A percentile compares a stretch with the other conserved stretches of the same genome.
Evolutionary conservation across 2,113 vertebrate species (phyloP).

Genomic region (Hippoglossus stenolepis): DNA sequence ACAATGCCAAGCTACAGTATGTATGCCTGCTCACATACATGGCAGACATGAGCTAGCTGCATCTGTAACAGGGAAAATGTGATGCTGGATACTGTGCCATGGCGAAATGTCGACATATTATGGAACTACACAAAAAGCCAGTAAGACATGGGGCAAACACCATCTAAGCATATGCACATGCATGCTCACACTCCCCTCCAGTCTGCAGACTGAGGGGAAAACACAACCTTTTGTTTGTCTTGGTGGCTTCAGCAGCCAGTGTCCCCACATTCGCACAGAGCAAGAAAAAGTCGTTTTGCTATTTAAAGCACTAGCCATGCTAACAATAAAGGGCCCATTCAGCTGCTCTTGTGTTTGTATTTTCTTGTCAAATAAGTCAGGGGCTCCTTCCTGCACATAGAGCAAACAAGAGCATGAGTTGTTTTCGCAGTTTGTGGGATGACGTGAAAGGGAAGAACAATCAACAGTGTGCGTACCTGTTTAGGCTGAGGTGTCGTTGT

Average conservation of each 20-base stretch:
- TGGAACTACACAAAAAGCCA: slow-evolving; percentile 55
- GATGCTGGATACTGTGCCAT: slow-evolving; percentile 50
- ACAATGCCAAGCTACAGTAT: slow-evolving; percentile 51
- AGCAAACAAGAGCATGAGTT: slow-evolving; percentile 61
- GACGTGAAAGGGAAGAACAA: slow-evolving; percentile 53
- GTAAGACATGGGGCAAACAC: slow-evolving; percentile 35
- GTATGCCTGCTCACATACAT: slow-evolving; percentile 69
- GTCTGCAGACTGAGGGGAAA: slow-evolving; percentile 63
- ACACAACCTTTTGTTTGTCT: slow-evolving; percentile 70
- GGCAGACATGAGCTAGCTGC: slow-evolving; percentile 59
- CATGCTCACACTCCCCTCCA: slow-evolving; percentile 36
- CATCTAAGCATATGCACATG: slow-evolving; percentile 44
- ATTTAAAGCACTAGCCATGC: slow-evolving; percentile 61
- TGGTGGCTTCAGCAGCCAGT: slow-evolving; percentile 56
- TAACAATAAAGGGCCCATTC: slow-evolving; percentile 64
- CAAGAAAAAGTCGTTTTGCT: slow-evolving; percentile 51
- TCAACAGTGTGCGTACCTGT: slow-evolving; percentile 57
- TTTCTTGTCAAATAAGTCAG: slow-evolving; percentile 60
- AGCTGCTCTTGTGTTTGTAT: slow-evolving; percentile 42
- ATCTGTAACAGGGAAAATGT: slow-evolving; percentile 72
- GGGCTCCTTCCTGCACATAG: slow-evolving; percentile 43
- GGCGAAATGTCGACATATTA: slow-evolving; percentile 38
- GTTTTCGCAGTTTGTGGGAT: slow-evolving; percentile 12
- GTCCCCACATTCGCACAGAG: slow-evolving; percentile 45
- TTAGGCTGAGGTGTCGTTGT: slow-evolving; percentile 27